A percentile compares a stretch with the other conserved stretches of the same genome.
phyloP scores from a whole-genome alignment of 1,140 invertebrate species.

The Anastrepha obliqua region DNA sequence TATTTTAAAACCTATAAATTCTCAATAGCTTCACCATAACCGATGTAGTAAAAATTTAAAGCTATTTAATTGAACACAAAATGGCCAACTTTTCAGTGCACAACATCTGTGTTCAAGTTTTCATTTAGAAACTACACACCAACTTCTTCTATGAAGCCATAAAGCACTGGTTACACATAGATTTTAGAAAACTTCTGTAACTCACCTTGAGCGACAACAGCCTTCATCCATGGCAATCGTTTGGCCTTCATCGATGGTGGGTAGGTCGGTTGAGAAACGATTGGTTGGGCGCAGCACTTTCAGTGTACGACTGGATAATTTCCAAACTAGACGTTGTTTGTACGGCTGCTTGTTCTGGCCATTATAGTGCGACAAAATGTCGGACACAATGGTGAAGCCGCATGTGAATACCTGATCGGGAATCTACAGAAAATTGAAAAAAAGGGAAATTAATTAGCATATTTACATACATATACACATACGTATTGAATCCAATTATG shows the following conservation, averaged over 20 bases:
- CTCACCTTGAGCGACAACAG: constrained; percentile 71
- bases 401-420: constrained; percentile 79
- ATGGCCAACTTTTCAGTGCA: too few relatives aligned
- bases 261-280: constrained; percentile 82
- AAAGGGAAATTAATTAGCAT: background rate
- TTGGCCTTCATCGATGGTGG: constrained; percentile 82
- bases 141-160: too few relatives aligned
- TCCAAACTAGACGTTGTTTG: constrained; percentile 84
- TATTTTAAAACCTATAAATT: too few relatives aligned
- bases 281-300: constrained; percentile 84
- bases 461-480: background rate
- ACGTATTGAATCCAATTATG: background rate
- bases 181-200: background rate
- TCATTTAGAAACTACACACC: too few relatives aligned
- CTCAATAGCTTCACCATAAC: too few relatives aligned
- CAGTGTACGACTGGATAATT: constrained; percentile 80
- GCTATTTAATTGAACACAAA: too few relatives aligned
- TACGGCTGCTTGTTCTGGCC: constrained; percentile 81
- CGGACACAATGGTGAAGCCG: constrained; percentile 78
- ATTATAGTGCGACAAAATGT: constrained; percentile 82
- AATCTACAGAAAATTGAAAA: constrained; percentile 76
- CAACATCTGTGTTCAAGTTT: too few relatives aligned
- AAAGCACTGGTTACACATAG: too few relatives aligned
- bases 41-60: too few relatives aligned
- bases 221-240: constrained; percentile 71